phyloP scores from a whole-genome alignment of 2,113 vertebrate genomes.

The Ailurus styani region DNA sequence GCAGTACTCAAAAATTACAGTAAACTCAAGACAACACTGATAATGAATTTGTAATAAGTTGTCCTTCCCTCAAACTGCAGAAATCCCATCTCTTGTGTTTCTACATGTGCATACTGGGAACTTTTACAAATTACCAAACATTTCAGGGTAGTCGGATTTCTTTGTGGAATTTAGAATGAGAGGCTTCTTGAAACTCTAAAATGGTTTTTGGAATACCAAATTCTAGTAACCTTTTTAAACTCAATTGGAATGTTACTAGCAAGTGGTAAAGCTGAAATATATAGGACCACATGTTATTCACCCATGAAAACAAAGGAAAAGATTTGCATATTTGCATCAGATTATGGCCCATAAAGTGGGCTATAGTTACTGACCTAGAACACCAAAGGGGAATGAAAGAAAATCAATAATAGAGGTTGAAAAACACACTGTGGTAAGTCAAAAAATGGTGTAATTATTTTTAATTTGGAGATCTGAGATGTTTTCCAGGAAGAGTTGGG shows the following conservation, averaged over 20 bases:
- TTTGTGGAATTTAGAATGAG: constrained; percentile 12
- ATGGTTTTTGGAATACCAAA: neutral
- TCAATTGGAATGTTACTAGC: neutral
- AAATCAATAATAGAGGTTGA: neutral
- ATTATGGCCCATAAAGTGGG: neutral
- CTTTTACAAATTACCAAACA: neutral
- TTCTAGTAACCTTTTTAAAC: constrained; percentile 27
- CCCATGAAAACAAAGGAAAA: constrained; percentile 33
- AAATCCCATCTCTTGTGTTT: neutral
- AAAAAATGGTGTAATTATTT: constrained; percentile 7
- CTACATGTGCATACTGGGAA: neutral
- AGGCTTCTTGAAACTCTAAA: neutral
- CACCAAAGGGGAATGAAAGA: neutral
- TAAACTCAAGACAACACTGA: neutral
- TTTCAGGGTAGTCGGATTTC: neutral
- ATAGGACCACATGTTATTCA: neutral
- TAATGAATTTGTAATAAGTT: constrained; percentile 3
- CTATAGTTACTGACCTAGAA: neutral
- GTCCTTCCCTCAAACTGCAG: neutral
- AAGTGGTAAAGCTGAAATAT: constrained; percentile 38
- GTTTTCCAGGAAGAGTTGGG: neutral
- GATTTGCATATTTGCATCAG: neutral
- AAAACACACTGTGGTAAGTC: neutral
- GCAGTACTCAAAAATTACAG: neutral
- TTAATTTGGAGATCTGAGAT: neutral